Conservation (phyloP, 35 echinoderm and acorn worm genomes). For the Holothuria glaberrima region DNA sequence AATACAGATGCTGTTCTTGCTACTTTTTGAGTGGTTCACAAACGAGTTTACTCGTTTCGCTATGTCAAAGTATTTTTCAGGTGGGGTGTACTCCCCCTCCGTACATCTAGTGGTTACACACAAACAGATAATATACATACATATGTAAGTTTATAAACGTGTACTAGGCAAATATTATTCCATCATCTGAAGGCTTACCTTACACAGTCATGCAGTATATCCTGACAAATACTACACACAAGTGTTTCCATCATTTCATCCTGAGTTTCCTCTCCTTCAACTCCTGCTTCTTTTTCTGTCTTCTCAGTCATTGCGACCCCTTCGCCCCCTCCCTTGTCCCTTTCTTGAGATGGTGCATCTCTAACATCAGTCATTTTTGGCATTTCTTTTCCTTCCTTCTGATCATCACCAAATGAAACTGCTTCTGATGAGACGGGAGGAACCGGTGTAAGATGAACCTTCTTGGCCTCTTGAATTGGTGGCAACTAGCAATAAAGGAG, state of each 20-base stretch:
- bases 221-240: constrained; percentile 93
- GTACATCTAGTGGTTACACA: too few species aligned
- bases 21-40: too few species aligned
- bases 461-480: not conserved
- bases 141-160: too few species aligned
- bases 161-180: too few species aligned
- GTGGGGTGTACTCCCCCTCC: too few species aligned
- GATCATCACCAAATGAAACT: not conserved
- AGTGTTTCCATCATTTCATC: constrained; percentile 88
- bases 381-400: not conserved
- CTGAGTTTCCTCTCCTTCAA: constrained; percentile 6
- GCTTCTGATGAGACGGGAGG: not conserved
- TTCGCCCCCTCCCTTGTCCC: not conserved
- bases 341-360: not conserved
- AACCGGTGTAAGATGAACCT: not conserved
- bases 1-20: too few species aligned
- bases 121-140: too few species aligned
- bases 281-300: not conserved
- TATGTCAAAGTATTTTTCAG: too few species aligned
- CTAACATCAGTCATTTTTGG: not conserved
- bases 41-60: too few species aligned
- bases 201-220: constrained; percentile 90
- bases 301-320: not conserved
- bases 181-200: constrained; percentile 51
- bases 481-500: not conserved